Base-by-base conservation (phyloP, 92 coral and sea anemone species). In the Siderastrea siderea region DNA sequence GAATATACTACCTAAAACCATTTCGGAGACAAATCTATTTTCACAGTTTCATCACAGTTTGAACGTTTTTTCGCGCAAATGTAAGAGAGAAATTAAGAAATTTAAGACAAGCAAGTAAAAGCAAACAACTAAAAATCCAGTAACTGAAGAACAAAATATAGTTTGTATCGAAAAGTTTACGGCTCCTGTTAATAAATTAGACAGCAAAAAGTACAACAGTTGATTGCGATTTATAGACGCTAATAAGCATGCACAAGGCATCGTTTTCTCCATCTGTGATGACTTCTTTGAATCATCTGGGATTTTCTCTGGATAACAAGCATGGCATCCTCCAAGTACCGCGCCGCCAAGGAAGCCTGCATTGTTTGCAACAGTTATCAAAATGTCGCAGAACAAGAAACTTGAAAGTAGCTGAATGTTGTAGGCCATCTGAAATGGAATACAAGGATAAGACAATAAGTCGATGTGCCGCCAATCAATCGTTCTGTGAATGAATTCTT, bases 171-270 rank as follows among this genome's bases (percentile, higher is more conserved):
- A 89, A 83, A 97, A 90, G 81, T 97, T 97, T 3, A 97, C 95
- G 1, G 82, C 19, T 78, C 99, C 99, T 9, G 99, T 97, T 14
- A 95, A 73, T 50, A 97, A 66, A 65, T 97, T 97, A 11, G 98
- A 96, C 44, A 95, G 65, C 14, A 97, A 91, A 72, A 97, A 97
- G 84, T 95, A 95, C 43, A 88, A 87, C 6, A 97, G 92, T 65
- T 93, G 97, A 76, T 93, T 97, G 54, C 95, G 93, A 71, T 97
- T 97, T 3, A 97, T 78, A 10, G 99, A 97, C 17, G 99, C 88
- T 50, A 97, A 63, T 15, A 97, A 77, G 57, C 99, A 97, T 9
- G 87, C 59, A 63, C 99, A 96, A 67, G 84, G 73, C 48, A 50
- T 66, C 71, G 19, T 68, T 43, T 51, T 80, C 75, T 65, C 86